These are phyloP conservation scores for Hyphantria cunea DNA, from an alignment of 1,140 invertebrate genomes.

Conservation along the genomic window DNA sequence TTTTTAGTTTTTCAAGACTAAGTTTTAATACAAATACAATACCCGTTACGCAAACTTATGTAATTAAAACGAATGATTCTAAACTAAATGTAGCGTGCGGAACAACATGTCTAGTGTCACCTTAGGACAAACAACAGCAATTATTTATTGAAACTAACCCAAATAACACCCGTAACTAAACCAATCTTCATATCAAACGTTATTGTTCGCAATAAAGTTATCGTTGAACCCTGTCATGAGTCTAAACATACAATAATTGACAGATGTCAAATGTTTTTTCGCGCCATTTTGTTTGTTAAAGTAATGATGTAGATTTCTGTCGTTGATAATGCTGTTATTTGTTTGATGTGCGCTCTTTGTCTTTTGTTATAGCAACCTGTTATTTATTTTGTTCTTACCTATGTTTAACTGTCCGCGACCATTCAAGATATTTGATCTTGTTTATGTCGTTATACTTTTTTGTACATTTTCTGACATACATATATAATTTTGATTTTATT, in stretches of 20 bases:
- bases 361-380: not conserved
- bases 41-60: too few species aligned
- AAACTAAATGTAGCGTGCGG: not conserved
- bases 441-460: too few species aligned
- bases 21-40: too few species aligned
- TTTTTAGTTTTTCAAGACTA: too few species aligned
- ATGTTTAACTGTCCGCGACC: too few species aligned
- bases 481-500: too few species aligned
- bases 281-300: constrained; percentile 55
- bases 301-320: constrained; percentile 72
- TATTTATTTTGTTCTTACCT: too few species aligned
- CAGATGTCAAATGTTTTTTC: constrained; percentile 73
- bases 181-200: constrained; percentile 14
- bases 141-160: constrained; percentile 21
- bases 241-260: constrained; percentile 69
- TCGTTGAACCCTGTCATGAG: constrained; percentile 26
- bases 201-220: constrained; percentile 25
- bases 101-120: constrained; percentile 1
- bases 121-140: not conserved
- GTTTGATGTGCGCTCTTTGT: constrained; percentile 13
- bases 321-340: constrained; percentile 46
- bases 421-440: too few species aligned
- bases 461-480: too few species aligned
- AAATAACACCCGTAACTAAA: constrained; percentile 17
- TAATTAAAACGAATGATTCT: not conserved